Evolutionary conservation across 2,888 invertebrate species (phyloP), one percentile per base, ranked within the genome.

Genomic region (Odontothrips loti): DNA sequence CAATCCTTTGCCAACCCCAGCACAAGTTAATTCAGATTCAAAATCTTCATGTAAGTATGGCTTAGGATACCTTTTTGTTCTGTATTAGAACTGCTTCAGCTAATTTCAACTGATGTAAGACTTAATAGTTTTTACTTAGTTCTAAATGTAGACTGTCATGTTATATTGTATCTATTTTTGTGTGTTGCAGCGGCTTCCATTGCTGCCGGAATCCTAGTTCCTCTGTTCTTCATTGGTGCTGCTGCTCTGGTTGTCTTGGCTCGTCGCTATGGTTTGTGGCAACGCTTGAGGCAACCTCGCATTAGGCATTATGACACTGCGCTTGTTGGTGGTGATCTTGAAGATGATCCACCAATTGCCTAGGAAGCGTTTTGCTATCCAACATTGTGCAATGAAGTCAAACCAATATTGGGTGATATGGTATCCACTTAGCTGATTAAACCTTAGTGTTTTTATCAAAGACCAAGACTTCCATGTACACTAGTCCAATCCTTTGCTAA

Each of bases 231-330:
- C 11, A 27, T 75, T 75, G 68, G 68, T 23, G n/a, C 27, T 0
- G 68, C 68, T 23, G 68, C 27, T 10, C 68, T 75, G 23, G 23
- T 75, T 75, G 68, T 75, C 12, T 12, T 75, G 12, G 68, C 23
- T 10, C 68, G 68, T 10, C 68, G 68, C 12, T 27, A 75, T 75
- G 68, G 68, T 11, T 75, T n/a, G 68, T 27, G 23, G 12, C 23
- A 75, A 10, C 68, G 68, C 68, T 23, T 75, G 68, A 75, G 68
- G 27, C 68, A 75, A 27, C 68, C 68, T 10, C 23, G 68, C 4
- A 75, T 75, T 27, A 23, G 68, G 68, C 68, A 75, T 4, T 75
- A 75, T 27, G 68, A 75, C 27, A 75, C 68, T 12, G 68, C 68
- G 8, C 68, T 75, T 75, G 68, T 75, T 27, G 68, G 68, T 8